Base-by-base conservation (phyloP, 2,113 vertebrate species). In the Mesitornis unicolor region DNA sequence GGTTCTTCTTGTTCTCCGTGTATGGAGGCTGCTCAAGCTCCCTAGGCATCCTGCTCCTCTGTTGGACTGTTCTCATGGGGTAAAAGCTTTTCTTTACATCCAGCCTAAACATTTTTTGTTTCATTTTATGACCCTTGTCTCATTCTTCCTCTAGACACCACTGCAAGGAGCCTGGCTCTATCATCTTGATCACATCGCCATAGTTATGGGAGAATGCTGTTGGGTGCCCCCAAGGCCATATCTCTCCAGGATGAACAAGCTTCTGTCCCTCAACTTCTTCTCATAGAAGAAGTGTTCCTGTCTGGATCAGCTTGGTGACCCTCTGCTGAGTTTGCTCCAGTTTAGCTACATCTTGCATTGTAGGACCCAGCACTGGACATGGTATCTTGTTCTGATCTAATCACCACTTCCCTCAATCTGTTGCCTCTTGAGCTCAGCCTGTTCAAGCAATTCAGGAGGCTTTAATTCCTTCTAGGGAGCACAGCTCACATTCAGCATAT, bases 271-370 rank as follows among this genome's bases (percentile, higher is more conserved):
- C 47, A 63, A 1, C 10, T 28, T 28, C 19, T 33, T 51, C 35
- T 51, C n/a, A 14, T 15, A 51, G 17, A 7, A 26, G 10, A 50
- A 1, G 0, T 19, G 10, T n/a, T 73, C 18, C 69, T 8, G 43
- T 20, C 18, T 20, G 67, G 74, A 38, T 16, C 33, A 60, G 45
- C 14, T 25, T 35, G 29, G 1, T 35, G n/a, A 47, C 5, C 36
- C 22, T 74, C 13, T 51, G 26, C 6, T 53, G 36, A 28, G 24
- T 53, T 86, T 65, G 5, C 24, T 70, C 35, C 31, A 33, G 14
- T 56, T 82, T 47, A 82, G 19, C 22, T 26, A 14, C 10, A 10
- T 29, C 11, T 59, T 33, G 21, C 18, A 17, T 3, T 69, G 6
- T 77, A 25, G 21, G 21, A 21, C 18, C 3, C 64, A 73, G 13